Evolutionary conservation across 2,888 invertebrate species (phyloP), one percentile per base, ranked within the genome.

Genomic region (Himalopsyche kuldschensis): DNA sequence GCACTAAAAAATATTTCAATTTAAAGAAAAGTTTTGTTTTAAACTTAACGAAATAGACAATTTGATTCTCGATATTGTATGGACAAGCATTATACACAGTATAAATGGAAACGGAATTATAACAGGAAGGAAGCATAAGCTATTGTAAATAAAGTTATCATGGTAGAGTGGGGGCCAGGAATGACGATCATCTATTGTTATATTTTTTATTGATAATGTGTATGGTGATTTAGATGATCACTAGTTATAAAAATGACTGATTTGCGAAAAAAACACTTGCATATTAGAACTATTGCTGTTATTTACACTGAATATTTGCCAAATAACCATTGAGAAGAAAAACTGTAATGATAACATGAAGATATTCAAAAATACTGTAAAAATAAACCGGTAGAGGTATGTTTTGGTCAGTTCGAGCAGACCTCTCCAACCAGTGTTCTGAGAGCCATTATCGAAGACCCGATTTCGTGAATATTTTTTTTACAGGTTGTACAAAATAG

Each of bases 61-160:
- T 55, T 8, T 55, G 20, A 55, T 10, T 8, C 55, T 55, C 55
- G 8, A 5, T 55, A 55, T 55, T 24, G 20, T 30, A 78, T 27
- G 78, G 48, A 82, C 32, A 63, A 76, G 10, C 85, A 63, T 41
- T 47, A 31, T 32, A 31, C 69, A 63, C 75, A 11, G n/a, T 15
- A 79, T 55, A 48, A 35, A 78, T 47, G 75, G 17, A 4, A 79
- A 32, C 31, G 32, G 46, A 82, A 84, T 82, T 79, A 86, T 84
- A 86, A 86, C 84, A 86, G 86, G 84, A 84, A 86, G 86, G 86
- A 86, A 85, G 86, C 83, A 79, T 80, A 27, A 69, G 78, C 81
- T 24, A 82, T 75, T 76, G 82, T 79, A 84, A 83, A 84, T 85
- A 85, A 76, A 75, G 79, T 63, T 80, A 78, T 76, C 80, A 79